A percentile compares a stretch with the other conserved stretches of the same genome.
phyloP scores from a whole-genome alignment of 2,113 vertebrate genomes.

The Crotalus helleri region DNA sequence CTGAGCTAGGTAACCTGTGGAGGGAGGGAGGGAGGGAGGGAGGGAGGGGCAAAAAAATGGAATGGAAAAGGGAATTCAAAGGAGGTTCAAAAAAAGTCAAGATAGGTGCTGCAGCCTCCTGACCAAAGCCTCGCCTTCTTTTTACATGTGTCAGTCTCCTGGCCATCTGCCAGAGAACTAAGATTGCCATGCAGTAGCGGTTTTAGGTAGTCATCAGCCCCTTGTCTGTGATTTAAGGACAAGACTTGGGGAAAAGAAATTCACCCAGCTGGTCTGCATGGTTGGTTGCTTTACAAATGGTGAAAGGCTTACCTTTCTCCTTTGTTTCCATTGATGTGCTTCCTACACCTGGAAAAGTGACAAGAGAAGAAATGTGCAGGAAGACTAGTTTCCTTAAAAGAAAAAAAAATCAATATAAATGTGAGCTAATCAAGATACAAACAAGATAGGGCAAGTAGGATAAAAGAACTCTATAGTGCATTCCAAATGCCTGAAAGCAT shows the following conservation, averaged over 20 bases:
- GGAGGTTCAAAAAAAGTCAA: neutral
- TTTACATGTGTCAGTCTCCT: neutral
- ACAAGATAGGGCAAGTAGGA: neutral
- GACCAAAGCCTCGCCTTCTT: neutral
- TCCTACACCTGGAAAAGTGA: neutral
- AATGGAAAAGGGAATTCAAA: neutral
- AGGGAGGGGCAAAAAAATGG: neutral
- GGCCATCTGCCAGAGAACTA: neutral
- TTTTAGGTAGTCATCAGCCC: neutral
- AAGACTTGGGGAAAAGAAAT: neutral
- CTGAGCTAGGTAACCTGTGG: neutral
- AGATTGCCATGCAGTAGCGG: neutral
- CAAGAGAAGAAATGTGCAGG: neutral
- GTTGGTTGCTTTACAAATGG: neutral
- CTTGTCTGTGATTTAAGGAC: neutral
- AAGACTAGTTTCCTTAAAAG: neutral
- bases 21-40: no score
- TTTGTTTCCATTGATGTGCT: neutral
- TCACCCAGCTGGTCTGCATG: neutral
- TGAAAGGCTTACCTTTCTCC: neutral
- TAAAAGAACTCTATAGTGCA: neutral
- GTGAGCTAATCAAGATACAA: neutral
- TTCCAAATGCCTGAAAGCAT: neutral
- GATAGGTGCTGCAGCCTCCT: neutral
- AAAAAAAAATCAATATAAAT: neutral